Evolutionary conservation across 2,797 vertebrate genomes (phyloP).

Genomic region (Anas bahamensis): DNA sequence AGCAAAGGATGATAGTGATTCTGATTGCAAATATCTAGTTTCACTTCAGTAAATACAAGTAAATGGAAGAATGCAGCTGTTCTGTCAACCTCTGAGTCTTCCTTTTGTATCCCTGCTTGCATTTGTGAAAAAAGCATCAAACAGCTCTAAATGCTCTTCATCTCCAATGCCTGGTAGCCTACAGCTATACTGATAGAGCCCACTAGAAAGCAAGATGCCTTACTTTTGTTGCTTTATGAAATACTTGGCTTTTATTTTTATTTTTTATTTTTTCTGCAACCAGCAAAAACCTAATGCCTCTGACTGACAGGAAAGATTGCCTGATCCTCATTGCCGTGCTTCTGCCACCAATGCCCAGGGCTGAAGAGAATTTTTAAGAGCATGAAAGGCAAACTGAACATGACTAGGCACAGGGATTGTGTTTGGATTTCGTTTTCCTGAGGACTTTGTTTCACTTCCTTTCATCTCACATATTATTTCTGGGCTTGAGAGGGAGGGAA

Average conservation of each 20-base stretch:
- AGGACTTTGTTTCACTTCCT: slow-evolving; percentile 1
- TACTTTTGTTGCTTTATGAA: slow-evolving; percentile 10
- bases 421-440: neutral
- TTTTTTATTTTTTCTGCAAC: neutral
- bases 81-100: neutral
- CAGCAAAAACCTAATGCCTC: neutral
- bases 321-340: neutral
- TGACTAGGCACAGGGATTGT: neutral
- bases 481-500: neutral
- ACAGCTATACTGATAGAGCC: neutral
- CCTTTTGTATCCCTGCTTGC: neutral
- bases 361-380: neutral
- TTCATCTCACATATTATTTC: neutral
- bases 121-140: neutral
- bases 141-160: neutral
- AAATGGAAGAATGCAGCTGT: neutral
- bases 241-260: neutral
- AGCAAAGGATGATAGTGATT: neutral
- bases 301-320: neutral
- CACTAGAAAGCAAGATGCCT: neutral
- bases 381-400: neutral
- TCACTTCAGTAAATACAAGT: neutral
- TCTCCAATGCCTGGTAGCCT: neutral
- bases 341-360: neutral
- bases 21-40: neutral